Evolutionary conservation across 2,113 vertebrate genomes (phyloP).

Genomic region (Phoxinus phoxinus): DNA sequence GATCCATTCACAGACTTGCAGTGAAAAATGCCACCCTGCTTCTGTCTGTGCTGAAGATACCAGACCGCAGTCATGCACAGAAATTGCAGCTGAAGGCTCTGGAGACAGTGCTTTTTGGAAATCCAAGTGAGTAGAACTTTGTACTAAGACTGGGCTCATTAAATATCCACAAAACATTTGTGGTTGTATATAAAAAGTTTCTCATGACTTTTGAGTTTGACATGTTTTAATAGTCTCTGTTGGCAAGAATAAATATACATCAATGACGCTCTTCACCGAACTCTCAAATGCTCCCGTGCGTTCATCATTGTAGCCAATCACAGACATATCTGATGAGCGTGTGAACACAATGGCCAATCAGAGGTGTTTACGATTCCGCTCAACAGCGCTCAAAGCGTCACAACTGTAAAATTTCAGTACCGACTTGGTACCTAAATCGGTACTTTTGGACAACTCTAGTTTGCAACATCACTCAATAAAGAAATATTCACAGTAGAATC

Average conservation of each 20-base stretch:
- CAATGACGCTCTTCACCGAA: too few species aligned
- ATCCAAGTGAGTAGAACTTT: conserved; percentile 78
- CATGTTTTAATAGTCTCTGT: not conserved
- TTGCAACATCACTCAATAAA: not conserved
- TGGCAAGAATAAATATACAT: not conserved
- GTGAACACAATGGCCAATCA: too few species aligned
- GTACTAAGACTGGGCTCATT: not conserved
- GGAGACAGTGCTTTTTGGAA: conserved; percentile 91
- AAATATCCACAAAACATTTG: not conserved
- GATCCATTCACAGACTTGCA: conserved; percentile 79
- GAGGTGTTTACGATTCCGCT: too few species aligned
- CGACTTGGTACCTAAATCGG: too few species aligned
- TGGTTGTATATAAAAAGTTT: not conserved
- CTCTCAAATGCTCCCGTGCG: too few species aligned
- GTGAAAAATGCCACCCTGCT: conserved; percentile 89
- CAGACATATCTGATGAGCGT: too few species aligned
- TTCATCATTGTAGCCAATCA: too few species aligned
- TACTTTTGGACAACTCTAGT: too few species aligned
- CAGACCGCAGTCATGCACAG: conserved; percentile 89
- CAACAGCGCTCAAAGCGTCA: too few species aligned
- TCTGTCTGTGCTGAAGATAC: conserved; percentile 83
- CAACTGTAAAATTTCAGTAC: too few species aligned
- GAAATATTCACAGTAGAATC: not conserved
- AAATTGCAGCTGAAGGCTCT: conserved; percentile 95
- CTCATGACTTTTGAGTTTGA: conserved; percentile 2